Percentiles rank a stretch among this genome's conserved stretches.
Conservation (phyloP, 2,113 vertebrate genomes). For the Cercocebus atys region DNA sequence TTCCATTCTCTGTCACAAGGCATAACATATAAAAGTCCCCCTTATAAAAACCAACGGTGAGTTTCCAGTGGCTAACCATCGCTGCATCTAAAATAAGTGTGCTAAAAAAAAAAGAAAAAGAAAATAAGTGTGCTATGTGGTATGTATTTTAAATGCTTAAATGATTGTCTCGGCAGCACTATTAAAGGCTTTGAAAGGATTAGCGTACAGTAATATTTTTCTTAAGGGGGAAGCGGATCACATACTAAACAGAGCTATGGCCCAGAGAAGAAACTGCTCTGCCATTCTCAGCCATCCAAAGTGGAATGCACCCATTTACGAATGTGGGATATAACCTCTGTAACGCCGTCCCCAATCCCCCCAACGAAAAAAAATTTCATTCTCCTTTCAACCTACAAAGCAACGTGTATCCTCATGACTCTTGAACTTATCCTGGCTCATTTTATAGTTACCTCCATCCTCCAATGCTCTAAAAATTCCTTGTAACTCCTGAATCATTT, state of each 20-base stretch:
- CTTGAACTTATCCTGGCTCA: neutral
- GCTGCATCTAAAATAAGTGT: slow-evolving; percentile 45
- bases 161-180: slow-evolving; percentile 17
- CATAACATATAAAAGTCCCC: slow-evolving; percentile 28
- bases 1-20: slow-evolving; percentile 71
- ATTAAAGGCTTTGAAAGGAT: slow-evolving; percentile 22
- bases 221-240: neutral
- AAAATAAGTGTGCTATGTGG: slow-evolving; percentile 27
- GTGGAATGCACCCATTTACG: neutral
- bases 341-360: neutral
- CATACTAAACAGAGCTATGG: slow-evolving; percentile 29
- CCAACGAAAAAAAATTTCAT: neutral
- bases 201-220: slow-evolving; percentile 23
- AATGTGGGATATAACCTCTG: neutral
- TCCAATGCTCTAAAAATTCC: neutral
- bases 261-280: slow-evolving; percentile 7
- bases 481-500: neutral
- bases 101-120: neutral
- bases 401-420: neutral
- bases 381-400: slow-evolving; percentile 1
- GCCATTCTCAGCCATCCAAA: neutral
- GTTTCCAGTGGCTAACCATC: slow-evolving; percentile 51
- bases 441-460: neutral
- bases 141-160: slow-evolving; percentile 48
- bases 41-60: slow-evolving; percentile 55